Evolutionary conservation across 2,113 vertebrate genomes (phyloP), one percentile per base, ranked within the genome.

Genomic region (Hoplias malabaricus): DNA sequence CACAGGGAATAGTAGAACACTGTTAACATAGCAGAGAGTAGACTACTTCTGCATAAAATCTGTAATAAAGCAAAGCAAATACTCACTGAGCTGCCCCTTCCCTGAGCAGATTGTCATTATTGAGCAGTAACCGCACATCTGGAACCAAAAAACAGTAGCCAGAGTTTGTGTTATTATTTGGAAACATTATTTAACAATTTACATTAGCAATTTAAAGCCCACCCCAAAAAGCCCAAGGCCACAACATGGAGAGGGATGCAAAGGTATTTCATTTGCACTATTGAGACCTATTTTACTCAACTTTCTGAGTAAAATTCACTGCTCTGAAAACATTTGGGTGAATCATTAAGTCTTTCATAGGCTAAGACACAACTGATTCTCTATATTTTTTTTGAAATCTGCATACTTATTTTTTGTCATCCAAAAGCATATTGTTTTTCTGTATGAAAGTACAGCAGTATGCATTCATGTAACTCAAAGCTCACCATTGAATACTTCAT

Each of bases 401-500:
- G n/a, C n/a, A n/a, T n/a, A n/a, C n/a, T n/a, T n/a, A n/a, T n/a
- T n/a, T n/a, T n/a, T n/a, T n/a, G n/a, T n/a, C n/a, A n/a, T n/a
- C n/a, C n/a, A n/a, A n/a, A n/a, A n/a, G n/a, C n/a, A n/a, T n/a
- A n/a, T n/a, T n/a, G n/a, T n/a, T n/a, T n/a, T n/a, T n/a, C n/a
- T n/a, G n/a, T n/a, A n/a, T n/a, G n/a, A n/a, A n/a, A n/a, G n/a
- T n/a, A n/a, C n/a, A n/a, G n/a, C n/a, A n/a, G n/a, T 34, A 13
- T 27, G 16, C 38, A 34, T 2, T n/a, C 19, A n/a, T n/a, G 0
- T 29, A n/a, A 16, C 12, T 53, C n/a, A 53, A 21, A 21, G 48
- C 88, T 95, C 68, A 98, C 96, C 96, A 80, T 98, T 98, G 87
- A 98, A 98, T 38, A 98, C 96, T 92, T 98, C 96, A 83, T 97